Base-by-base conservation (phyloP, 2,113 vertebrate genomes). In the Anolis sagrei region DNA sequence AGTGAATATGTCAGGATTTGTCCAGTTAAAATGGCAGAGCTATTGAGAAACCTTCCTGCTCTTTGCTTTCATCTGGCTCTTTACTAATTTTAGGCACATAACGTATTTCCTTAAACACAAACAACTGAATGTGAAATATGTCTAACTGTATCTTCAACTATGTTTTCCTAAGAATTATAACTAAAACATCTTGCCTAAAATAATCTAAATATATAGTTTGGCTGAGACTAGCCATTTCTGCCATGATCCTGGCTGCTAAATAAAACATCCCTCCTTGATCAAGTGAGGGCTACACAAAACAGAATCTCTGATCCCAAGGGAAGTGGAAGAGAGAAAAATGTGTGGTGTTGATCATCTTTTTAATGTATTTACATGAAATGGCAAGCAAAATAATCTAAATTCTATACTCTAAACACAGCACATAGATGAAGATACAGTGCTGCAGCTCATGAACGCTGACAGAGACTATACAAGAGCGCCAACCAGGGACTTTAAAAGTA, bases 401-500 rank as follows among this genome's bases (percentile, higher is more conserved):
- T 48, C 48, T 1, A 34, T 0, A 8, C 49, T 64, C 79, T 54
- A 49, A 88, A 76, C 54, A 25, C 39, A 76, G 0, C 48, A 70
- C 32, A 39, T 79, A 32, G 72, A 9, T 21, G 61, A 73, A 19
- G 54, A 72, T 34, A 7, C 4, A 21, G 32, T 75, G 79, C 86
- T 76, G 84, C 34, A 75, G 83, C 1, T 7, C 9, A 2, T 4
- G 29, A 23, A 83, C 62, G 86, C 49, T n/a, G 44, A 2, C 39
- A 73, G 7, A 23, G 25, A 29, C 11, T 1, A 34, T 39, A 51
- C 3, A 49, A 49, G 14, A 21, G 14, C 32, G 25, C 16, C 4
- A 29, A 34, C 10, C n/a, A n/a, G 7, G 64, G 1, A 18, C 51
- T 92, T 89, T 39, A 73, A 86, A 95, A 93, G 94, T 89, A 73